Evolutionary conservation across 2,797 vertebrate species (phyloP).

Genomic region (Austrolebias charrua): DNA sequence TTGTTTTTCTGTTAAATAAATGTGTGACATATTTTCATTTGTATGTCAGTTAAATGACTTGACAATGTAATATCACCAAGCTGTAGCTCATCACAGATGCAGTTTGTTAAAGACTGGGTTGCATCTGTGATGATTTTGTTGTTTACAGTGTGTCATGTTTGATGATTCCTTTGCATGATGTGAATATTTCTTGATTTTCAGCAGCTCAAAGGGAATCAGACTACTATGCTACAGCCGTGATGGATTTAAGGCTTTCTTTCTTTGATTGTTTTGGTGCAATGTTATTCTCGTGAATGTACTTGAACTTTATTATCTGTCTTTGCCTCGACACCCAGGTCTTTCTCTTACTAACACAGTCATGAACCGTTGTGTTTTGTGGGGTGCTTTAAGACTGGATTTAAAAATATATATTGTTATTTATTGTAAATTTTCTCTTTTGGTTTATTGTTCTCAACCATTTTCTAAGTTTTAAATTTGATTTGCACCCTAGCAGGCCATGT

Average conservation of each 20-base stretch:
- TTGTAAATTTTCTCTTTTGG: slow-evolving; percentile 2
- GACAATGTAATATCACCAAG: slow-evolving; percentile 50
- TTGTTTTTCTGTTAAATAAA: slow-evolving; percentile 45
- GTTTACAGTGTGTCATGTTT: slow-evolving; percentile 68
- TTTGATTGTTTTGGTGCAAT: slow-evolving; percentile 14
- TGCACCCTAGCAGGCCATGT: slow-evolving; percentile 5
- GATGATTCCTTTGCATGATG: slow-evolving; percentile 70
- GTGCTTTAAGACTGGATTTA: slow-evolving; percentile 46
- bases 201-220: slow-evolving; percentile 54
- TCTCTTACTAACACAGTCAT: slow-evolving; percentile 33
- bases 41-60: too few relatives aligned
- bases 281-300: slow-evolving; percentile 56
- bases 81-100: slow-evolving; percentile 33
- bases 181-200: slow-evolving; percentile 67
- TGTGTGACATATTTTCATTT: slow-evolving; percentile 12
- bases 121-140: slow-evolving; percentile 26
- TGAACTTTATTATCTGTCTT: slow-evolving; percentile 56
- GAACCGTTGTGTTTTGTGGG: slow-evolving; percentile 10
- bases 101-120: not conserved
- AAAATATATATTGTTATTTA: slow-evolving; percentile 48
- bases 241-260: slow-evolving; percentile 8
- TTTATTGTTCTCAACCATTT: slow-evolving; percentile 15
- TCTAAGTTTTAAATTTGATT: slow-evolving; percentile 37
- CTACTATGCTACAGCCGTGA: slow-evolving; percentile 39
- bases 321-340: slow-evolving; percentile 34